These are phyloP conservation scores for Bolinopsis microptera DNA, from an alignment of 37 sponge, comb jelly and placozoan genomes.

Conservation along the genomic window DNA sequence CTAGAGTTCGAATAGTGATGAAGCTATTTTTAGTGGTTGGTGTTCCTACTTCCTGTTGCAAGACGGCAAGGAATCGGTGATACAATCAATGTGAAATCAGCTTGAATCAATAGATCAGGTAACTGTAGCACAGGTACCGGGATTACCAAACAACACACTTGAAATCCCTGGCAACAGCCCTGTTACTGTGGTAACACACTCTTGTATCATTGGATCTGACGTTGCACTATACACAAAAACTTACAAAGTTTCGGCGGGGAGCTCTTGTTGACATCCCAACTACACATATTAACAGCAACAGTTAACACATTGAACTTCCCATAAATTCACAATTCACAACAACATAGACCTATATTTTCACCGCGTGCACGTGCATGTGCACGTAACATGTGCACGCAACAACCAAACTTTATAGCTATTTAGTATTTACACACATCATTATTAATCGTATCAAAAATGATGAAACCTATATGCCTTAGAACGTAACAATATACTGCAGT, in stretches of 20 bases:
- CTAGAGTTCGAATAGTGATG: too few relatives aligned
- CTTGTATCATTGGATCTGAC: too few relatives aligned
- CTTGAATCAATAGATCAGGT: background rate
- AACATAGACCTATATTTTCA: background rate
- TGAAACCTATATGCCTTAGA: background rate
- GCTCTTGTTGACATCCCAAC: background rate
- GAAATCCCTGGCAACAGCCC: too few relatives aligned
- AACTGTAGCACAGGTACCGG: too few relatives aligned
- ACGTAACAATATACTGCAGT: background rate
- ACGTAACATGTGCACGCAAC: background rate
- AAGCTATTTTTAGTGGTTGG: too few relatives aligned
- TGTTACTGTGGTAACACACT: background rate
- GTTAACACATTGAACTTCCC: background rate
- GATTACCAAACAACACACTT: too few relatives aligned
- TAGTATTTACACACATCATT: background rate
- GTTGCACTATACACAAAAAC: slow-evolving; percentile 51
- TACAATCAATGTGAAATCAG: background rate
- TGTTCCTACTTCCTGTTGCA: too few relatives aligned
- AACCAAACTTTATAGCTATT: background rate
- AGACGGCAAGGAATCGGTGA: background rate
- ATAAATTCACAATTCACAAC: background rate
- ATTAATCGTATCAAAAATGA: background rate
- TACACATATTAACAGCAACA: background rate
- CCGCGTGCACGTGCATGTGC: background rate
- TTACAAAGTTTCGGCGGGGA: slow-evolving; percentile 1